Conservation (phyloP, 2,113 vertebrate genomes). For the Xiphorhynchus elegans region DNA sequence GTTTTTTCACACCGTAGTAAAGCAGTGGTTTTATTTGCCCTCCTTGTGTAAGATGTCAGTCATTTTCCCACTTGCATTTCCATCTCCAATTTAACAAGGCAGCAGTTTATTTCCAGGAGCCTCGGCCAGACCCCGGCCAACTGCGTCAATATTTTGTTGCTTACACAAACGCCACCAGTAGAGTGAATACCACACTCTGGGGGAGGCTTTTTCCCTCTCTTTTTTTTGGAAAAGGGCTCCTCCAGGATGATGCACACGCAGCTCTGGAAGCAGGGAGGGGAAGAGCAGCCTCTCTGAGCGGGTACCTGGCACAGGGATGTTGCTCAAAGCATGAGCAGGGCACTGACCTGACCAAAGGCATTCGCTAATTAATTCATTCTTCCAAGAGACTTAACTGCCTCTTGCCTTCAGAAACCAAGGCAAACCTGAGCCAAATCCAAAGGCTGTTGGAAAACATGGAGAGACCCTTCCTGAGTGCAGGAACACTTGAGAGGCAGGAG, state of each 20-base stretch:
- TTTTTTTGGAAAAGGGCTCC: conserved; percentile 15
- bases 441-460: neutral
- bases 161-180: conserved; percentile 57
- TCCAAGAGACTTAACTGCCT: conserved; percentile 58
- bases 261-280: neutral
- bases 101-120: conserved; percentile 73
- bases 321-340: neutral
- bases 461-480: neutral
- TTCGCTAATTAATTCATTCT: conserved; percentile 64
- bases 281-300: neutral
- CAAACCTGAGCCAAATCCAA: conserved; percentile 24
- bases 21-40: conserved; percentile 70
- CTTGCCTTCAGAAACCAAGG: conserved; percentile 52
- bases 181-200: conserved; percentile 33
- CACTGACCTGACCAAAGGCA: conserved; percentile 61
- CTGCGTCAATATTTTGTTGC: conserved; percentile 74
- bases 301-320: conserved; percentile 1
- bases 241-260: neutral
- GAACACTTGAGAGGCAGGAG: neutral
- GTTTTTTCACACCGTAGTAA: conserved; percentile 55
- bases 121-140: conserved; percentile 59
- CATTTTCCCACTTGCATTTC: conserved; percentile 67
- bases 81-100: conserved; percentile 70
- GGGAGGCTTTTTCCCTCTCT: conserved; percentile 15
- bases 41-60: conserved; percentile 69